phyloP scores from a whole-genome alignment of 2,888 invertebrate genomes.

The Camptogramma bilineatum region DNA sequence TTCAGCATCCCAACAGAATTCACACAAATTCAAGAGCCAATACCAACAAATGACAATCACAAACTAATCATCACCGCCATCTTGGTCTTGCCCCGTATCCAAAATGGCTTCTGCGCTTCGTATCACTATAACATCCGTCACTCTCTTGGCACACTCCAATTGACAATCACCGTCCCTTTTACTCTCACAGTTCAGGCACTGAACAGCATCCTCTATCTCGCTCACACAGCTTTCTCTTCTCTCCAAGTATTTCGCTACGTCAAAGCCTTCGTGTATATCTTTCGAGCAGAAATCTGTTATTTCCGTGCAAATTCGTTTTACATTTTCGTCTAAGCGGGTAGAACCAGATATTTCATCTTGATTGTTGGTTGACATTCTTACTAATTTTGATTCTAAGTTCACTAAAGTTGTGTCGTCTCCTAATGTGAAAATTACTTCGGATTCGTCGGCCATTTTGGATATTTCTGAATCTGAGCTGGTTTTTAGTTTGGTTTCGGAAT shows the following conservation, averaged over 20 bases:
- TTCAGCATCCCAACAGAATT: too few relatives aligned
- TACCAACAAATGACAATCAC: slow-evolving; percentile 29
- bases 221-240: slow-evolving; percentile 51
- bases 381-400: slow-evolving; percentile 58
- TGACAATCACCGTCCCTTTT: slow-evolving; percentile 54
- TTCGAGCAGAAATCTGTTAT: slow-evolving; percentile 67
- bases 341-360: slow-evolving; percentile 60
- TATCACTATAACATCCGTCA: slow-evolving; percentile 75
- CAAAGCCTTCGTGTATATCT: slow-evolving; percentile 58
- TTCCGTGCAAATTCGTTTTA: slow-evolving; percentile 71
- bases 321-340: slow-evolving; percentile 61
- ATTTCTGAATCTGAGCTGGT: slow-evolving; percentile 73
- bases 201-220: slow-evolving; percentile 48
- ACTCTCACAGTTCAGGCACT: slow-evolving; percentile 56
- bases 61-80: slow-evolving; percentile 35
- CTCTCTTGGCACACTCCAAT: slow-evolving; percentile 63
- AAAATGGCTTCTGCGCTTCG: slow-evolving; percentile 75
- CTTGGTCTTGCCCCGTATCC: slow-evolving; percentile 62
- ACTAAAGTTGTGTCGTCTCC: slow-evolving; percentile 60
- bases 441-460: slow-evolving; percentile 48
- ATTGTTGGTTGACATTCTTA: slow-evolving; percentile 74
- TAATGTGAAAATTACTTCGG: slow-evolving; percentile 69
- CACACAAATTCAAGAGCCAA: not conserved
- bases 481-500: slow-evolving; percentile 42
- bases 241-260: slow-evolving; percentile 60